Base-by-base conservation (phyloP, 2,888 invertebrate species). In the Coenonympha arcania region DNA sequence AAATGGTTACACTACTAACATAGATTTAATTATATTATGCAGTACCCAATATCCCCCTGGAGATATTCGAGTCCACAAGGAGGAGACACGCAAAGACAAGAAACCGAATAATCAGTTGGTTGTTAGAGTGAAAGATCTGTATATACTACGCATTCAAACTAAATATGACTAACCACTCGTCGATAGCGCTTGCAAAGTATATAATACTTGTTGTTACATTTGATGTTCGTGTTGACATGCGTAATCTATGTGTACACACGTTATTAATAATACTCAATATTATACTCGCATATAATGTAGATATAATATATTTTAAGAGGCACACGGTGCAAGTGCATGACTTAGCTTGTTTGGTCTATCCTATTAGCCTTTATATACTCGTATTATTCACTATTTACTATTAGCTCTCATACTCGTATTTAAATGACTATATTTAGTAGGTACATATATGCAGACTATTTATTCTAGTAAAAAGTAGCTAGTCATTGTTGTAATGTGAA, bases 21-120 rank as follows among this genome's bases (percentile, higher is more conserved):
- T 73, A 73, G 74, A 75, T 75, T 76, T 83, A 79, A 83, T 85
- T 84, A 83, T 41, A 45, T 84, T 81, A 81, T 79, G 74, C 87
- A 87, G 87, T 87, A 86, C 87, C 87, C 81, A 87, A 87, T 87
- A 87, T 87, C 70, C 86, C 87, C 65, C 84, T 86, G 87, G 87
- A 87, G 83, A 76, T 87, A 75, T 81, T 86, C 83, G 87, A 87
- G 87, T 86, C 87, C 54, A 81, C 86, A 69, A 74, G 86, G 79
- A 83, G 87, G 74, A 76, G 84, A 74, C 86, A 87, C 71, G 83
- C 80, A 70, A 87, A 87, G 73, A 86, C 87, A 79, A 87, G 87
- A 76, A 85, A 87, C 77, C 84, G 86, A 74, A 87, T 87, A 63
- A 87, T 87, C 80, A 87, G 87, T 86, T 87, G 87, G 87, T 85